phyloP scores from a whole-genome alignment of 2,797 vertebrate genomes.

The Forpus xanthops region DNA sequence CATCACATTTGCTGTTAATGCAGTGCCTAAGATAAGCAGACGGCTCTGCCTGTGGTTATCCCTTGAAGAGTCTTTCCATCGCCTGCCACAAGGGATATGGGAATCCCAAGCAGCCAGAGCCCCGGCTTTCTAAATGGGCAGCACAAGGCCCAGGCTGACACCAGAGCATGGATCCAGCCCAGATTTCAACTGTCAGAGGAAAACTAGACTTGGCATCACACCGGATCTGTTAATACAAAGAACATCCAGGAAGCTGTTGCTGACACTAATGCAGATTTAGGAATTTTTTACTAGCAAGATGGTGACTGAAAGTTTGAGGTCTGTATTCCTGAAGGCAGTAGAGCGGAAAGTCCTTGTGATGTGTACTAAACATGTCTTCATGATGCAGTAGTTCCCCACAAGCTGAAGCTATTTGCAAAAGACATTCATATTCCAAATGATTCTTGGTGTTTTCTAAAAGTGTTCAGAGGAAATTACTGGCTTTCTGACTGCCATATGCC shows the following conservation, averaged over 20 bases:
- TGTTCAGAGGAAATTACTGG: neutral
- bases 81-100: neutral
- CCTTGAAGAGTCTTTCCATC: neutral
- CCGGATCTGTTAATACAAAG: neutral
- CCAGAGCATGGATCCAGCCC: neutral
- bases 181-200: neutral
- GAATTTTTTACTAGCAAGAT: neutral
- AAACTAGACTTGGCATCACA: neutral
- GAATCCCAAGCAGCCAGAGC: neutral
- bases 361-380: neutral
- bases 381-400: neutral
- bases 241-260: neutral
- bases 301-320: neutral
- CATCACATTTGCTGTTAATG: neutral
- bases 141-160: neutral
- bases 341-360: neutral
- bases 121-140: neutral
- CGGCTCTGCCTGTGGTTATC: rapidly evolving
- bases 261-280: neutral
- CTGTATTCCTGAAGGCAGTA: neutral
- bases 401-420: neutral
- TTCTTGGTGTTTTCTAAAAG: neutral
- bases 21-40: neutral
- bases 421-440: neutral
- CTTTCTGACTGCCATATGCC: neutral